phyloP scores from a whole-genome alignment of 2,113 vertebrate species.

The Xiphias gladius region DNA sequence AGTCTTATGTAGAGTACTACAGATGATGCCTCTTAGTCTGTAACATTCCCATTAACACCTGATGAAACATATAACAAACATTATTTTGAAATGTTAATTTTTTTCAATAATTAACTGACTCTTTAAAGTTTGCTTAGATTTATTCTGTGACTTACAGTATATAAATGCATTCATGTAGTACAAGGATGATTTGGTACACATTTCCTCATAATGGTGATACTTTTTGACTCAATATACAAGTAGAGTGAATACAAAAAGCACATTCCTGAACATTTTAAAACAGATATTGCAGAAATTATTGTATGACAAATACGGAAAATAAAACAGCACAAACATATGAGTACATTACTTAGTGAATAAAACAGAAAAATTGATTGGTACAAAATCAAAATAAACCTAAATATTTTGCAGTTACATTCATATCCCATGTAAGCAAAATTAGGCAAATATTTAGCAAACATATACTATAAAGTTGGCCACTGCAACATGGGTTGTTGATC shows the following conservation, averaged over 20 bases:
- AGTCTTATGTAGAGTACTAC: slow-evolving; percentile 74
- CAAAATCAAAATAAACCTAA: background rate
- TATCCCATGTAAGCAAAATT: background rate
- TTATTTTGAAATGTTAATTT: background rate
- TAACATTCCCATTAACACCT: background rate
- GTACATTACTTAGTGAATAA: background rate
- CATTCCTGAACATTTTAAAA: slow-evolving; percentile 19
- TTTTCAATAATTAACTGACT: background rate
- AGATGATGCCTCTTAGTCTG: slow-evolving; percentile 42
- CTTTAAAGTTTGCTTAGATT: slow-evolving; percentile 15
- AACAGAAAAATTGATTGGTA: background rate
- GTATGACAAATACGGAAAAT: background rate
- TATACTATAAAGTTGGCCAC: background rate
- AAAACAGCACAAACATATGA: background rate
- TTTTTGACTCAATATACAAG: background rate
- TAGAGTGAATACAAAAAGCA: slow-evolving; percentile 14
- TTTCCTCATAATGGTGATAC: slow-evolving; percentile 25
- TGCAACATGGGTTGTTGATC: background rate
- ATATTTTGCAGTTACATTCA: slow-evolving; percentile 9
- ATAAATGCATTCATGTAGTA: slow-evolving; percentile 27
- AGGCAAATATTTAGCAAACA: background rate
- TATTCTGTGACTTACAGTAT: slow-evolving; percentile 30
- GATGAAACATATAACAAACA: background rate
- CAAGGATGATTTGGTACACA: slow-evolving; percentile 15
- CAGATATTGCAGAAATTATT: slow-evolving; percentile 13